Conservation (phyloP, 1,140 invertebrate genomes). For the Aphis craccivora region DNA sequence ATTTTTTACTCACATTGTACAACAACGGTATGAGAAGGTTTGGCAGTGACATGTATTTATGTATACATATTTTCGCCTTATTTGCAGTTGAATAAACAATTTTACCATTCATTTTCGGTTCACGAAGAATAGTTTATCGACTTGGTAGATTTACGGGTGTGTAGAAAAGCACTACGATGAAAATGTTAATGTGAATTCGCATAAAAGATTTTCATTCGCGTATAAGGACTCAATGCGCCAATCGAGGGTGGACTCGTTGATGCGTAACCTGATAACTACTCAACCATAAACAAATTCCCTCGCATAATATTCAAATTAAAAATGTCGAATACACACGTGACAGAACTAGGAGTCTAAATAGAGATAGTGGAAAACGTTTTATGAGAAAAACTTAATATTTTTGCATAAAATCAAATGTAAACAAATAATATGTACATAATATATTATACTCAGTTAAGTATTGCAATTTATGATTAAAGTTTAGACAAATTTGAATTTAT, state of each 20-base stretch:
- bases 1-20: neutral
- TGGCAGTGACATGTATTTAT: neutral
- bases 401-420: neutral
- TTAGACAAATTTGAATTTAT: neutral
- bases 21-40: neutral
- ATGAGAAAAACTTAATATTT: constrained; percentile 31
- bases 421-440: neutral
- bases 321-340: constrained; percentile 46
- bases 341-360: neutral
- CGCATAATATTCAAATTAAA: constrained; percentile 58
- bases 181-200: constrained; percentile 54
- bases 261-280: constrained; percentile 42
- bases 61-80: constrained; percentile 34
- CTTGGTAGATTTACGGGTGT: neutral
- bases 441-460: neutral
- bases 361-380: neutral
- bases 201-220: constrained; percentile 51
- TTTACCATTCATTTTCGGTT: constrained; percentile 25
- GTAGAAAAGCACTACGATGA: constrained; percentile 44
- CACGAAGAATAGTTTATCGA: constrained; percentile 35
- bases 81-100: constrained; percentile 48
- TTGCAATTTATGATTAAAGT: neutral
- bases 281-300: constrained; percentile 47
- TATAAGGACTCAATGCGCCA: neutral
- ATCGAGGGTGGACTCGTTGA: constrained; percentile 40